A percentile compares a stretch with the other conserved stretches of the same genome.
Evolutionary conservation across 2,888 invertebrate genomes (phyloP).

Genomic region (Amphimallon solstitiale): DNA sequence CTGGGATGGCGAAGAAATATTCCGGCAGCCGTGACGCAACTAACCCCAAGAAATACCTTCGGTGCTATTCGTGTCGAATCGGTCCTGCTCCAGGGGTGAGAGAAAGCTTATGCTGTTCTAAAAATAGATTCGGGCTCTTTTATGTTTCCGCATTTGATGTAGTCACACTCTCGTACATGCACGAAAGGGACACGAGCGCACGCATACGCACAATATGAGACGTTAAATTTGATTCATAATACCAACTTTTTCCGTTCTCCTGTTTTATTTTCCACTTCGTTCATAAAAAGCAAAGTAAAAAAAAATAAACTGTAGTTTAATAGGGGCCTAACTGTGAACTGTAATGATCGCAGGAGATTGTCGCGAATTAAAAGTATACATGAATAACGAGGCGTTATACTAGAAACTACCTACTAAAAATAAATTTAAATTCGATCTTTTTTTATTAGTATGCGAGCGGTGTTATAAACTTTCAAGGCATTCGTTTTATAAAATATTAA

Average conservation of each 20-base stretch:
- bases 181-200: neutral
- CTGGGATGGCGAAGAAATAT: conserved; percentile 5
- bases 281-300: conserved; percentile 3
- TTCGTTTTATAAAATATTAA: too few relatives aligned
- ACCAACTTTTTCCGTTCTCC: too few relatives aligned
- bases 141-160: conserved; percentile 45
- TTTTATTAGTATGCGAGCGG: too few relatives aligned
- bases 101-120: conserved; percentile 48
- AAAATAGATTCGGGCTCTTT: conserved; percentile 50
- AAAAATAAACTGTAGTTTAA: neutral
- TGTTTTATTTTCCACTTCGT: neutral
- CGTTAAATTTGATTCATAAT: conserved; percentile 12
- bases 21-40: conserved; percentile 13
- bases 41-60: neutral
- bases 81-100: conserved; percentile 43
- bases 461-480: too few relatives aligned
- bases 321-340: too few relatives aligned
- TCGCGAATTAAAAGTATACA: too few relatives aligned
- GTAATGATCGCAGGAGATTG: too few relatives aligned
- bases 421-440: too few relatives aligned
- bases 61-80: neutral
- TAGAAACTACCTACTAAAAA: too few relatives aligned
- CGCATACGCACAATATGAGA: neutral
- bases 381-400: too few relatives aligned
- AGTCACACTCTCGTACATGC: neutral